Evolutionary conservation across 2,797 vertebrate genomes (phyloP).

Genomic region (Cercopithecus hamlyni): DNA sequence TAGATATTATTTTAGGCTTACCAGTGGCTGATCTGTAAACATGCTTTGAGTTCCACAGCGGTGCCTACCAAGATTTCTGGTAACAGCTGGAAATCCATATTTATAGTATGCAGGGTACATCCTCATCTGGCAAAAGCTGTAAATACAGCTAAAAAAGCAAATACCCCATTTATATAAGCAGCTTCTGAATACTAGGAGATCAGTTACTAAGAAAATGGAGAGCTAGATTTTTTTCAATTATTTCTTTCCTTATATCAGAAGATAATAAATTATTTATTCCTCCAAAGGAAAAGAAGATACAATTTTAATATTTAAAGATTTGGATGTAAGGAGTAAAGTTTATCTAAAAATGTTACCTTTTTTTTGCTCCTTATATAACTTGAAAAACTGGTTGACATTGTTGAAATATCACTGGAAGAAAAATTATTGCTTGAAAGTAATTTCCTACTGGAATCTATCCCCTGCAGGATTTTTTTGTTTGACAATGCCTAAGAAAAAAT

Average conservation of each 20-base stretch:
- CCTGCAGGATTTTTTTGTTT: constrained; percentile 27
- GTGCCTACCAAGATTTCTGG: constrained; percentile 80
- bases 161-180: constrained; percentile 78
- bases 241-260: constrained; percentile 54
- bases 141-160: constrained; percentile 84
- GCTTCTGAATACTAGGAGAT: constrained; percentile 72
- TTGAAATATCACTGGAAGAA: constrained; percentile 55
- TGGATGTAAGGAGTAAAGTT: constrained; percentile 71
- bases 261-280: constrained; percentile 62
- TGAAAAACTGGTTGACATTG: constrained; percentile 47
- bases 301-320: constrained; percentile 66
- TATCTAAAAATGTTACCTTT: constrained; percentile 44
- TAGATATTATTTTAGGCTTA: constrained; percentile 83
- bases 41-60: constrained; percentile 73
- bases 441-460: constrained; percentile 54
- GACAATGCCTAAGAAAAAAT: neutral
- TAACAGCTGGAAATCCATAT: constrained; percentile 86
- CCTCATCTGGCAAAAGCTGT: constrained; percentile 83
- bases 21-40: constrained; percentile 75
- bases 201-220: constrained; percentile 59
- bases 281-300: constrained; percentile 63
- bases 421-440: constrained; percentile 49
- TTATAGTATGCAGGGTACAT: constrained; percentile 83
- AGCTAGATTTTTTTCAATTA: constrained; percentile 65
- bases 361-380: neutral